Conservation (phyloP, 2,113 vertebrate genomes). For the Nycticebus coucang region DNA sequence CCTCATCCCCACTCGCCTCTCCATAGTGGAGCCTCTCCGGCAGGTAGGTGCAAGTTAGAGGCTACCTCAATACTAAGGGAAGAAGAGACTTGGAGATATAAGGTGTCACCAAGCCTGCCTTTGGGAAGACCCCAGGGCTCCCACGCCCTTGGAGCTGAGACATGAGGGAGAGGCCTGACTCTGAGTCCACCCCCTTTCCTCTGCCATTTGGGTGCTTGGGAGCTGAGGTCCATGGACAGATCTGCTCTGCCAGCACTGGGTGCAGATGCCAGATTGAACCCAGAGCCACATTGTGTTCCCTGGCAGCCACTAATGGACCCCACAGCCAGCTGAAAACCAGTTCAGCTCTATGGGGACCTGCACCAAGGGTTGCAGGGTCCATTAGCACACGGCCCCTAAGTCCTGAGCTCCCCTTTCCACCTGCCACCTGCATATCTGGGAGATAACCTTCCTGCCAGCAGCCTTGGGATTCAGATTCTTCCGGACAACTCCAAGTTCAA, state of each 20-base stretch:
- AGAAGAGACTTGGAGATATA: not conserved
- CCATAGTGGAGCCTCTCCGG: no score
- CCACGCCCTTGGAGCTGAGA: not conserved
- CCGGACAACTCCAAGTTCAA: not conserved
- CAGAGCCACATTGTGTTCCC: not conserved
- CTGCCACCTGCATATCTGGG: not conserved
- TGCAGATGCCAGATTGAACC: not conserved
- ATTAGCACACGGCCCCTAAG: accelerated
- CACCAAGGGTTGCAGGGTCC: accelerated
- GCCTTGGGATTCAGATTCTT: not conserved
- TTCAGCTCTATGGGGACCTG: not conserved
- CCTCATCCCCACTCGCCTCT: not conserved
- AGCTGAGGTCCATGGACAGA: not conserved
- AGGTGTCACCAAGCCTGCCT: not conserved
- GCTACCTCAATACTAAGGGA: not conserved
- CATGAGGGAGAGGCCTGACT: not conserved
- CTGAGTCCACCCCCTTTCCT: not conserved
- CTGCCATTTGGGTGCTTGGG: no score
- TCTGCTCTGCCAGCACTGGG: not conserved
- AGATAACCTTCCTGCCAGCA: accelerated
- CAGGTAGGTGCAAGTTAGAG: not conserved
- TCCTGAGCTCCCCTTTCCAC: not conserved
- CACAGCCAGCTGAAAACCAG: not conserved
- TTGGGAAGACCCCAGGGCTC: not conserved
- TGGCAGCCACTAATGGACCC: not conserved